Conservation (phyloP, 2,113 vertebrate genomes). For the Cynoglossus semilaevis region DNA sequence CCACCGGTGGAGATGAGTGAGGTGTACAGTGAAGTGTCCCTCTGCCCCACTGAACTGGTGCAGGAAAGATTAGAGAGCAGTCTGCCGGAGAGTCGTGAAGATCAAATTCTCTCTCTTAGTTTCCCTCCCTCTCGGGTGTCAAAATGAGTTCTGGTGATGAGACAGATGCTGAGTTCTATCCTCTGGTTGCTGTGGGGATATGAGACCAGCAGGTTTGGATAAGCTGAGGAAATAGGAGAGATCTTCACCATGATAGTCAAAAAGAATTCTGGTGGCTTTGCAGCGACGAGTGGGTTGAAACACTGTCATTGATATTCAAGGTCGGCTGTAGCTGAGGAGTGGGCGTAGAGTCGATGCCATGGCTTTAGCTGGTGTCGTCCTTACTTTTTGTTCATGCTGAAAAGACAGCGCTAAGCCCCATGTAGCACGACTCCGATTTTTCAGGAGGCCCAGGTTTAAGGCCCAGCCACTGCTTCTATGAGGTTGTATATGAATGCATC, state of each 20-base stretch:
- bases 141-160: constrained; percentile 51
- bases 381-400: constrained; percentile 46
- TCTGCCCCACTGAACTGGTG: constrained; percentile 39
- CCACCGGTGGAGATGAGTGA: constrained; percentile 60
- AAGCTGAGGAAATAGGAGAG: constrained; percentile 50
- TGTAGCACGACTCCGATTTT: background rate
- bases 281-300: constrained; percentile 43
- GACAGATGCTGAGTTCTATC: constrained; percentile 44
- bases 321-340: constrained; percentile 49
- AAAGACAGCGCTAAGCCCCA: constrained; percentile 27
- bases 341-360: constrained; percentile 60
- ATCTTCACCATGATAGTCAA: constrained; percentile 44
- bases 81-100: constrained; percentile 33
- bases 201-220: constrained; percentile 34
- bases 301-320: constrained; percentile 66
- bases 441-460: too few species aligned
- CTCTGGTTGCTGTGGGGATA: constrained; percentile 28
- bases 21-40: constrained; percentile 59
- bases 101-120: constrained; percentile 60
- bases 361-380: constrained; percentile 56
- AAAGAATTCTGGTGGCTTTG: constrained; percentile 47
- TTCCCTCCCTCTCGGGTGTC: constrained; percentile 50
- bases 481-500: too few species aligned
- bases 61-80: constrained; percentile 54
- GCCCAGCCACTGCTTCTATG: too few species aligned